Percentiles rank a stretch among this genome's conserved stretches.
These are phyloP conservation scores for Magallana angulata DNA, from an alignment of 1,140 invertebrate species.

Conservation along the genomic window DNA sequence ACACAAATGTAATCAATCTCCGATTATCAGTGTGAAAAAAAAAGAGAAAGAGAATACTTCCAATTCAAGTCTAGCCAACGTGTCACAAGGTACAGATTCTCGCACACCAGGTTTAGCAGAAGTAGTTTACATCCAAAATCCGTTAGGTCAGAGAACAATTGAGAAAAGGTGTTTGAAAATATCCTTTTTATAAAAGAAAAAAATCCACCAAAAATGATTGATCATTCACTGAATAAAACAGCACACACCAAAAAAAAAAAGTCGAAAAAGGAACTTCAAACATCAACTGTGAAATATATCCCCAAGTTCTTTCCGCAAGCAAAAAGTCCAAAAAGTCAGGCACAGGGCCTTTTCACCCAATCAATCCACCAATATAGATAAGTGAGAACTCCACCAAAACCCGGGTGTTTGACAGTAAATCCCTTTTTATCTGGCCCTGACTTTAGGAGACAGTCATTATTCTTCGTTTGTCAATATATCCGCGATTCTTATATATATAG, in stretches of 20 bases:
- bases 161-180: not conserved
- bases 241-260: not conserved
- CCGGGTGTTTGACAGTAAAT: not conserved
- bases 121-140: not conserved
- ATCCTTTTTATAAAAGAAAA: not conserved
- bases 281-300: not conserved
- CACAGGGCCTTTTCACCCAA: constrained; percentile 1
- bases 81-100: not conserved
- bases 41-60: not conserved
- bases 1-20: not conserved
- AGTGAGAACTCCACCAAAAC: not conserved
- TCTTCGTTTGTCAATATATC: constrained; percentile 33
- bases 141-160: not conserved
- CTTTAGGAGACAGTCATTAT: constrained; percentile 23
- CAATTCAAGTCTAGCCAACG: not conserved
- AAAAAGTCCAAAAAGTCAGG: constrained; percentile 28
- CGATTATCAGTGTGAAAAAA: not conserved
- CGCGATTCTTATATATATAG: constrained; percentile 13
- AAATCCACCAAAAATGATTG: not conserved
- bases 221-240: not conserved
- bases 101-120: not conserved
- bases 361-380: not conserved
- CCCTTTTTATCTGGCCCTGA: constrained; percentile 26
- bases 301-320: not conserved
- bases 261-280: not conserved